These are phyloP conservation scores for Ypsolopha sequella DNA, from an alignment of 2,888 invertebrate species.

Conservation along the genomic window DNA sequence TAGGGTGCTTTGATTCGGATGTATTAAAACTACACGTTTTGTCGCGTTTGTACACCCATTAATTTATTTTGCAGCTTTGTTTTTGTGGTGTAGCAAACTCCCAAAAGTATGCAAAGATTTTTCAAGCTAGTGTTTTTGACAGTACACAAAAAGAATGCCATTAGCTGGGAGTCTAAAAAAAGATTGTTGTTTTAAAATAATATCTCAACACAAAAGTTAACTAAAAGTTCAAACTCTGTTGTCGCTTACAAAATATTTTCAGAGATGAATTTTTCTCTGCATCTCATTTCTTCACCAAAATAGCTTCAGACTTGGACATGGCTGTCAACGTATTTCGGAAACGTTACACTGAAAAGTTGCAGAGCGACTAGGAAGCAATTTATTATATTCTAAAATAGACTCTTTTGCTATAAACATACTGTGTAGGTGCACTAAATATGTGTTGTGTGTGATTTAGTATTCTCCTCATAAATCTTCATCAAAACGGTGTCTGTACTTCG, in stretches of 20 bases:
- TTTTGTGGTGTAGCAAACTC: too few relatives aligned
- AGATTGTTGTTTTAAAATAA: too few relatives aligned
- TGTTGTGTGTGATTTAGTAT: slow-evolving; percentile 39
- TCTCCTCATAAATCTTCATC: slow-evolving; percentile 49
- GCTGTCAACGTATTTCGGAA: slow-evolving; percentile 41
- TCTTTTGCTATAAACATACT: slow-evolving; percentile 17
- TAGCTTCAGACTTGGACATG: slow-evolving; percentile 21
- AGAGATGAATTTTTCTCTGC: slow-evolving; percentile 16
- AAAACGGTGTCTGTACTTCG: slow-evolving; percentile 25
- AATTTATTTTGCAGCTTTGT: too few relatives aligned
- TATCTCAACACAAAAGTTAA: too few relatives aligned
- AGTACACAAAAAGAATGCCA: too few relatives aligned
- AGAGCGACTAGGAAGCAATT: slow-evolving; percentile 32
- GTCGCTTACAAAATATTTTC: too few relatives aligned
- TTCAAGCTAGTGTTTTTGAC: too few relatives aligned
- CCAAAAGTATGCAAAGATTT: too few relatives aligned
- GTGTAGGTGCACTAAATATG: slow-evolving; percentile 37
- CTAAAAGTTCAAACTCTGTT: too few relatives aligned
- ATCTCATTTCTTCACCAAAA: slow-evolving; percentile 44
- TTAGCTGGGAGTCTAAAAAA: too few relatives aligned
- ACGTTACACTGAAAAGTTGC: slow-evolving; percentile 57
- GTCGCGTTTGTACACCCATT: slow-evolving; percentile 18
- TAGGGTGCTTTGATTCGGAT: slow-evolving; percentile 52
- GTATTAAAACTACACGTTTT: slow-evolving; percentile 43
- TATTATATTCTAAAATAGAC: slow-evolving; percentile 43